These are phyloP conservation scores for Gallinago media DNA, from an alignment of 2,113 vertebrate species.

Conservation along the genomic window DNA sequence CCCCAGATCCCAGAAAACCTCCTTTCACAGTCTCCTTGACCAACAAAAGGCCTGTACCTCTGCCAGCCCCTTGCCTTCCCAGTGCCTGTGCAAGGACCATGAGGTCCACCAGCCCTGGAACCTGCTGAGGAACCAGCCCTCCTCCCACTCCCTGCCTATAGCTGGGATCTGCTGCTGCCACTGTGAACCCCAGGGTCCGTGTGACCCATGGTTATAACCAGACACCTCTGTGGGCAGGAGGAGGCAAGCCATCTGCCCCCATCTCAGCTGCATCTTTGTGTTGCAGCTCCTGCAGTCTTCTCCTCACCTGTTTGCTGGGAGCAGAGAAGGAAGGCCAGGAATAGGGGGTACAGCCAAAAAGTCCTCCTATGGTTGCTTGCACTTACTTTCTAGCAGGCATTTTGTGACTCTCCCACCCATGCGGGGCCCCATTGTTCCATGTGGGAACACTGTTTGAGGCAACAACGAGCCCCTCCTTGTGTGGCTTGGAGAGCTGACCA, in stretches of 20 bases:
- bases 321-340: not conserved
- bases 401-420: rapidly evolving
- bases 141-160: not conserved
- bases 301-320: not conserved
- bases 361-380: not conserved
- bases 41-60: not conserved
- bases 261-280: not conserved
- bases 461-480: not conserved
- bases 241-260: not conserved
- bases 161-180: not conserved
- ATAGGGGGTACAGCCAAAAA: not conserved
- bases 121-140: not conserved
- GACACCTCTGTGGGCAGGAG: not conserved
- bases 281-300: not conserved
- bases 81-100: not conserved
- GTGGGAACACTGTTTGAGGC: not conserved
- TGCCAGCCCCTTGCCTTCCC: not conserved
- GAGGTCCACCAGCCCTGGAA: not conserved
- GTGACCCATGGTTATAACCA: not conserved
- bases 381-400: not conserved
- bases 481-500: not conserved
- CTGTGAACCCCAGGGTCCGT: not conserved
- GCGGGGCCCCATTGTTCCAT: not conserved
- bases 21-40: not conserved
- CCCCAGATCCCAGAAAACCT: not conserved